Base-by-base conservation (phyloP, 2,888 invertebrate genomes). In the Conchocele bisecta region DNA sequence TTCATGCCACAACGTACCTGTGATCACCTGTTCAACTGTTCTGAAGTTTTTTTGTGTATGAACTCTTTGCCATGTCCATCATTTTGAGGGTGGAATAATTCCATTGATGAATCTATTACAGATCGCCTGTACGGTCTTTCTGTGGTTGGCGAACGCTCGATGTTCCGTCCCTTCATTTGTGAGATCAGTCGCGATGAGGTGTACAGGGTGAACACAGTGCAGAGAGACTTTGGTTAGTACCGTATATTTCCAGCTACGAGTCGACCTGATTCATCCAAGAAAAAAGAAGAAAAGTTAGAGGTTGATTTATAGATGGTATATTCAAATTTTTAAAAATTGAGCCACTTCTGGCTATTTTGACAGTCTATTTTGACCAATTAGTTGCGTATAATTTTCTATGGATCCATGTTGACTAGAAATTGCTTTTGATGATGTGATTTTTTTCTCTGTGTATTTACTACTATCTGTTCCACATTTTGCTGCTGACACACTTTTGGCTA, bases 201-300 rank as follows among this genome's bases (percentile, higher is more conserved):
- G 15, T 86, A 82, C 67, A 80, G 82, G 22, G 84, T 86, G 17
- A 66, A 75, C 17, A 77, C 81, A 26, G 67, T 82, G 17, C 29
- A 56, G 24, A 70, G 86, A 72, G 85, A 71, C 28, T 86, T 85
- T 78, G 83, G 86, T 86, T 64, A 71, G 80, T 72, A n/a, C n/a
- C 7, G 24, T 57, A n/a, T 37, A 13, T 2, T 24, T n/a, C 13
- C 28, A 7, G 58, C 11, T 35, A 13, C 13, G 26, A 20, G 7
- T 33, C 28, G 2, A 11, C 35, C 33, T 50, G 17, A 37, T 28
- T 44, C 4, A 17, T 0, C 3, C 22, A 28, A 46, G 9, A 7
- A 22, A 28, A 3, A 15, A 22, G 11, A 24, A n/a, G 7, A 54
- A 26, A 33, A n/a, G 54, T n/a, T n/a, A n/a, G n/a, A n/a, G n/a